Base-by-base conservation (phyloP, 2,888 invertebrate genomes). In the Suillia variegata region DNA sequence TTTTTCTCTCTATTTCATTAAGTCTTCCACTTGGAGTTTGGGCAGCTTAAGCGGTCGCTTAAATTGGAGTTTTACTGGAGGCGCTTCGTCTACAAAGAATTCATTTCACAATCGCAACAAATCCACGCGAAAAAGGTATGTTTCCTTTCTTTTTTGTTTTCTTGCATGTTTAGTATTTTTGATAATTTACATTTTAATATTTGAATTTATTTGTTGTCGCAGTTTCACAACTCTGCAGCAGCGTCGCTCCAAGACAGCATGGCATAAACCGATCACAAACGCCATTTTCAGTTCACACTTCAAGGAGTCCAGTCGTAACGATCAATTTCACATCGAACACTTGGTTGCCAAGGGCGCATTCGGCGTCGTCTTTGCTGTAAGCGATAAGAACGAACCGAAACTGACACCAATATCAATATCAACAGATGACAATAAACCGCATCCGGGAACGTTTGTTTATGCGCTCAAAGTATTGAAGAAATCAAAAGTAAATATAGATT, bases 281-380 rank as follows among this genome's bases (percentile, higher is more conserved):
- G 88, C 91, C 20, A 86, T 92, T 68, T 96, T 96, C 82, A 85
- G 94, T 64, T 94, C 96, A 59, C 93, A 94, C 82, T 96, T 95
- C 80, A 91, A 90, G 73, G 69, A 74, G 55, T 86, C 91, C 54
- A 87, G 86, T 66, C 85, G 86, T 49, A 76, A 70, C 67, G 72
- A 75, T 15, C 84, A 87, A 61, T 90, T 87, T 76, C 80, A 86
- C 82, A 85, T 93, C 65, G 76, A 90, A 54, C 86, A 89, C 67
- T 87, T 89, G 62, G 88, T 96, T 76, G 91, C 94, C n/a, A 88
- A 88, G 75, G 96, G 97, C 63, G 92, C 95, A 18, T 97, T 94
- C 82, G 95, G 96, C 20, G 89, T 90, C 81, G 96, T 97, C 3
- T 91, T 91, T 73, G 91, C 91, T 85, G 94, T 92, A 13, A 83